These are phyloP conservation scores for Villa cingulata DNA, from an alignment of 2,888 invertebrate species.

Conservation along the genomic window DNA sequence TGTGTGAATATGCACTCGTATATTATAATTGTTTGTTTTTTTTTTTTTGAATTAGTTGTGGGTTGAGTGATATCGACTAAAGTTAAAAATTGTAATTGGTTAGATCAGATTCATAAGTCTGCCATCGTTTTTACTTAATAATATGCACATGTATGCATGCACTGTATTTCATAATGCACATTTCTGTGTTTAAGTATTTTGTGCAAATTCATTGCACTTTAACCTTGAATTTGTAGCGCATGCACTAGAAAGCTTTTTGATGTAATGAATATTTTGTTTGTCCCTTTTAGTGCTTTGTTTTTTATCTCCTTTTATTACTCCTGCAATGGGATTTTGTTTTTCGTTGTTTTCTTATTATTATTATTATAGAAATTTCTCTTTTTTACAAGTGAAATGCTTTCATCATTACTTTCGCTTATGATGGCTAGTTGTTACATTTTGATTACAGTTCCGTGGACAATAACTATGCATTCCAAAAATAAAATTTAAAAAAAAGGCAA, in stretches of 20 bases:
- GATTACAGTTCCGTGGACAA: not conserved
- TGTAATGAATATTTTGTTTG: conserved; percentile 5
- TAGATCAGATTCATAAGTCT: no score
- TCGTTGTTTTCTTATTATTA: not conserved
- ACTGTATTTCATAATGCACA: not conserved
- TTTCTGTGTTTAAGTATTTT: not conserved
- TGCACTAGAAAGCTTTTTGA: conserved; percentile 11
- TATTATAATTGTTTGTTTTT: no score
- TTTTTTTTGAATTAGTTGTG: no score
- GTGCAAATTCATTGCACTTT: conserved; percentile 34
- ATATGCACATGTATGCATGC: no score
- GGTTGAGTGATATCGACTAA: no score
- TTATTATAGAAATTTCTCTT: conserved; percentile 5
- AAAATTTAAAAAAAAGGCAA: no score
- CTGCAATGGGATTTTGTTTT: not conserved
- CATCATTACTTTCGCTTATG: conserved; percentile 18
- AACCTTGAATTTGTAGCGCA: conserved; percentile 31
- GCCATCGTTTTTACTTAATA: not conserved
- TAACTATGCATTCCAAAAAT: no score
- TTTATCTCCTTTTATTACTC: not conserved
- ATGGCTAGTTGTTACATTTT: conserved; percentile 1
- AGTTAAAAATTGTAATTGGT: no score
- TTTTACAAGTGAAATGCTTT: conserved; percentile 10
- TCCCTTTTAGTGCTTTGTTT: not conserved
- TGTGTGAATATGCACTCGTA: no score